Conservation (phyloP, 2,888 invertebrate genomes). For the Athalia circularis region DNA sequence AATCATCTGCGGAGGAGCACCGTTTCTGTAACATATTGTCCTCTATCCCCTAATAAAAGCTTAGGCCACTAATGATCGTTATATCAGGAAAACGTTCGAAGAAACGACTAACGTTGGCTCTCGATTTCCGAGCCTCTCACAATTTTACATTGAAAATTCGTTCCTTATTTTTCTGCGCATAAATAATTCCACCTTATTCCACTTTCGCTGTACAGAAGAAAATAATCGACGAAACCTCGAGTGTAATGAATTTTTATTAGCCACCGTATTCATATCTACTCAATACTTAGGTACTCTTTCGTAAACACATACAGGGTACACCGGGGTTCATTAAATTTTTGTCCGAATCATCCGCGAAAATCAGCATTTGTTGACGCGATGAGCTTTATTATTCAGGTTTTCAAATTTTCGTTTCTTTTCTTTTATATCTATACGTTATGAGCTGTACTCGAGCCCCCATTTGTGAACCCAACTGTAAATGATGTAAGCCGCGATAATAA, state of each 20-base stretch:
- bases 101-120: constrained; percentile 12
- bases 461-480: too few species aligned
- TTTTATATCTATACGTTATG: too few species aligned
- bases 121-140: constrained; percentile 5
- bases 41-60: constrained; percentile 66
- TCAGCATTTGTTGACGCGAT: too few species aligned
- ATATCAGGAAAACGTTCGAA: constrained; percentile 28
- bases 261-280: background rate
- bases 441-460: too few species aligned
- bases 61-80: constrained; percentile 64
- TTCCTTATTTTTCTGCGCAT: constrained; percentile 14
- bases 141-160: constrained; percentile 30
- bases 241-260: constrained; percentile 24
- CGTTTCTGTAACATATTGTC: constrained; percentile 65
- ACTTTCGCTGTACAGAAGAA: constrained; percentile 1
- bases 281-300: background rate
- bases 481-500: too few species aligned
- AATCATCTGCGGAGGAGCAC: constrained; percentile 63
- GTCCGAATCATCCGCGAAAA: too few species aligned
- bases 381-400: too few species aligned
- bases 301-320: too few species aligned
- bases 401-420: too few species aligned
- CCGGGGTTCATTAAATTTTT: too few species aligned
- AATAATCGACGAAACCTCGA: constrained; percentile 17
- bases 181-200: constrained; percentile 35